These are phyloP conservation scores for Cylloceria caligata DNA, from an alignment of 2,888 invertebrate species.

Conservation along the genomic window DNA sequence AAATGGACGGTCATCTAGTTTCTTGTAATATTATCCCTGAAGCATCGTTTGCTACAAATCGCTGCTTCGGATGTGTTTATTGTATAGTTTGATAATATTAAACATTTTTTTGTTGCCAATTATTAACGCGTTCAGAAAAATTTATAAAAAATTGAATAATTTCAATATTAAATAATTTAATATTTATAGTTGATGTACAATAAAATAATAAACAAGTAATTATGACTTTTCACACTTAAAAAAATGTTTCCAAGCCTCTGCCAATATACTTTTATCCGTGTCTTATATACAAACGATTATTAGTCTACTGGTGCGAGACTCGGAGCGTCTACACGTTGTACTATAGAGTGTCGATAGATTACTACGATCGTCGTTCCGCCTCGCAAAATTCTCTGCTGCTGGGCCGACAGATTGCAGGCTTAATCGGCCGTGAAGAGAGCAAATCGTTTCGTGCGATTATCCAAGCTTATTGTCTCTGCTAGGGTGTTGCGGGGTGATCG, in stretches of 20 bases:
- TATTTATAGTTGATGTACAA: no score
- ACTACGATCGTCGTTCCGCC: constrained; percentile 22
- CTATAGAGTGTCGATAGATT: not conserved
- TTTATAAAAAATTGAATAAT: no score
- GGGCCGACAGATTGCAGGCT: constrained; percentile 77
- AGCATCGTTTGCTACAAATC: not conserved
- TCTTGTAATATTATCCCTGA: not conserved
- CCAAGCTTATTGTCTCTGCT: constrained; percentile 75
- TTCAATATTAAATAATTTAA: no score
- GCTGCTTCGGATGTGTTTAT: not conserved
- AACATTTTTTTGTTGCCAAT: not conserved
- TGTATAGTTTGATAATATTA: not conserved
- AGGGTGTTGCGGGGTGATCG: constrained; percentile 24
- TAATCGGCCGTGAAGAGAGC: constrained; percentile 83
- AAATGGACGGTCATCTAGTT: constrained; percentile 1
- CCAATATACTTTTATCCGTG: no score
- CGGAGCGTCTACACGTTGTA: not conserved
- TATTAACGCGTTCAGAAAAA: no score
- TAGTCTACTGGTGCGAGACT: not conserved
- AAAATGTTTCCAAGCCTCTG: no score
- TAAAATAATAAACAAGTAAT: no score
- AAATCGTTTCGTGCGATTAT: constrained; percentile 83
- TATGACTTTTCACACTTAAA: no score
- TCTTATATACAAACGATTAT: not conserved
- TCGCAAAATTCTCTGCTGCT: constrained; percentile 37